These are phyloP conservation scores for Ectemnius continuus DNA, from an alignment of 2,888 invertebrate species.

Conservation along the genomic window DNA sequence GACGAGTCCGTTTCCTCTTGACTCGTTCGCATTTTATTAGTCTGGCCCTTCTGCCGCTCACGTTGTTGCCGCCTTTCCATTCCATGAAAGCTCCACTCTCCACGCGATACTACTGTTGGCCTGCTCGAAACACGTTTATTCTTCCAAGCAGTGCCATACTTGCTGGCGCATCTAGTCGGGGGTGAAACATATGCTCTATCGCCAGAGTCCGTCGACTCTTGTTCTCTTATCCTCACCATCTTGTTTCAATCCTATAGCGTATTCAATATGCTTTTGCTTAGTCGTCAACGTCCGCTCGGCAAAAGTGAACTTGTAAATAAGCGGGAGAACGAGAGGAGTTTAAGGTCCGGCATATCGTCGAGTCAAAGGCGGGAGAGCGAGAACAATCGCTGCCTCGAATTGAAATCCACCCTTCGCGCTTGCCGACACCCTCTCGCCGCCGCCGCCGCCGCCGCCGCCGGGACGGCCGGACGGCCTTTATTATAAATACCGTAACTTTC, in stretches of 20 bases:
- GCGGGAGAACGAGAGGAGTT: neutral
- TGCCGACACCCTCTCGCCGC: neutral
- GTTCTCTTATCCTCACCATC: no score
- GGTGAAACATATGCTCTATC: constrained; percentile 4
- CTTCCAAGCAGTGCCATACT: neutral
- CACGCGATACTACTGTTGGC: neutral
- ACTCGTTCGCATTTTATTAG: constrained; percentile 58
- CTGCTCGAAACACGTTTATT: no score
- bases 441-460: neutral
- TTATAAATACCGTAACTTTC: constrained; percentile 10
- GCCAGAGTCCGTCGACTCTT: no score
- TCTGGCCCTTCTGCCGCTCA: constrained; percentile 58
- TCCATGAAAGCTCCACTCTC: constrained; percentile 40
- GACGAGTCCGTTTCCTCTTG: constrained; percentile 62
- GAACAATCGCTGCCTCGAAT: neutral
- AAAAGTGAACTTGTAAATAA: neutral
- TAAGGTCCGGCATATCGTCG: no score
- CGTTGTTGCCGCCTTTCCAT: constrained; percentile 58
- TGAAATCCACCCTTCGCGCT: neutral
- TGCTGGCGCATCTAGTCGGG: neutral
- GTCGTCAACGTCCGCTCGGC: no score
- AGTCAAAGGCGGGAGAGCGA: neutral
- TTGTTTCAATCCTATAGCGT: no score
- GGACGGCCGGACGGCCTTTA: neutral
- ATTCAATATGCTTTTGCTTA: no score